A percentile compares a stretch with the other conserved stretches of the same genome.
Evolutionary conservation across 2,888 invertebrate species (phyloP).

Genomic region (Mechanitis mazaeus): DNA sequence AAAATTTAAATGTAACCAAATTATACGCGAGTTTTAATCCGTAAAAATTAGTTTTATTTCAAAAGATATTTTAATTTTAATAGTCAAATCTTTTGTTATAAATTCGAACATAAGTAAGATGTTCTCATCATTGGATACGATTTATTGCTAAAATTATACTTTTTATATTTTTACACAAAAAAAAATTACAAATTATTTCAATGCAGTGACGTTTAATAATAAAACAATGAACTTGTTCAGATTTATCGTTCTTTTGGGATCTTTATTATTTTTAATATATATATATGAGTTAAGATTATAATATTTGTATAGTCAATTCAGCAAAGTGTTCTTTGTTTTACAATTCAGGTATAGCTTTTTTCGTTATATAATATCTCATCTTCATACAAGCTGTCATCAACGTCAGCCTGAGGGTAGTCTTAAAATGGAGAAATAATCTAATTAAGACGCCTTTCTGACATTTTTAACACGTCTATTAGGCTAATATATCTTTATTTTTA

Average conservation of each 20-base stretch:
- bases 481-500: too few species aligned
- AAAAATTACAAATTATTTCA: conserved; percentile 14
- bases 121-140: too few species aligned
- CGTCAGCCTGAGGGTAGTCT: neutral
- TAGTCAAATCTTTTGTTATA: too few species aligned
- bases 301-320: conserved; percentile 31
- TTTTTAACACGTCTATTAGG: too few species aligned
- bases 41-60: too few species aligned
- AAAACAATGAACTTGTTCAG: conserved; percentile 42
- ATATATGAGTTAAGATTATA: conserved; percentile 36
- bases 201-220: conserved; percentile 34
- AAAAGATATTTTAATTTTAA: too few species aligned
- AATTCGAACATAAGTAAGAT: too few species aligned
- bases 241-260: conserved; percentile 40
- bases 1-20: too few species aligned
- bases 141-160: too few species aligned
- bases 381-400: conserved; percentile 10
- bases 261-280: conserved; percentile 36
- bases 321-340: conserved; percentile 35
- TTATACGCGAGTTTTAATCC: too few species aligned
- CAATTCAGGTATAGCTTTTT: conserved; percentile 20
- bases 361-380: conserved; percentile 13
- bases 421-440: conserved; percentile 4
- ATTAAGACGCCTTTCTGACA: too few species aligned
- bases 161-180: too few species aligned